Base-by-base conservation (phyloP, 2,888 invertebrate species). In the Hemaris fuciformis region DNA sequence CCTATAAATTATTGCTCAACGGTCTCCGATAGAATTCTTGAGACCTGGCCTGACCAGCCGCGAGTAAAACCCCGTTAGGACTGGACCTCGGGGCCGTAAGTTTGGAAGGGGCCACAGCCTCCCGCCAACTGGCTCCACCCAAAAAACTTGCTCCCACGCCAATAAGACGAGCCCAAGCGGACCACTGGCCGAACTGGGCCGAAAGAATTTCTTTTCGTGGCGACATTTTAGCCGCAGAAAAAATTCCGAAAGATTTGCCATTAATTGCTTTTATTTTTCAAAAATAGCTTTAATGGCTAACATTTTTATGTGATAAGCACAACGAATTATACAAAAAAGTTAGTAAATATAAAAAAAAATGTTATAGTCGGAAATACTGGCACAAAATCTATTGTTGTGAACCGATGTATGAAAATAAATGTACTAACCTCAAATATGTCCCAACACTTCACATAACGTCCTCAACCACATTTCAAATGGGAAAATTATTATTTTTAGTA, bases 381-480 rank as follows among this genome's bases (percentile, higher is more conserved):
- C 38, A 38, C n/a, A 38, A 13, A 25, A 18, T 15, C 25, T 25
- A 6, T 25, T 27, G 15, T 27, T 45, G 13, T 8, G 15, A 25
- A 48, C n/a, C 34, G 15, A 22, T 20, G 7, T 2, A 31, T 43
- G 31, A 43, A 58, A 57, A 60, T 42, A 31, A 8, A 25, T 25
- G 41, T 64, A 71, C 71, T 62, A 58, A 71, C 71, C 71, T 71
- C 13, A 38, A 22, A 45, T 41, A 45, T 45, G 46, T 59, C 57
- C 42, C 34, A 62, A 42, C 66, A 69, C 66, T 69, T 62, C 68
- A 71, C 66, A 41, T 58, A 64, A 43, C 62, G 66, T 66, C 64
- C 65, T 58, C 59, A 57, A 53, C 27, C 63, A 56, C 60, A 56
- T 61, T 25, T 57, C 41, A 57, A 57, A 57, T 6, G 41, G 4